Percentiles rank a stretch among this genome's conserved stretches.
Evolutionary conservation across 2,797 vertebrate genomes (phyloP).

Genomic region (Mus caroli): DNA sequence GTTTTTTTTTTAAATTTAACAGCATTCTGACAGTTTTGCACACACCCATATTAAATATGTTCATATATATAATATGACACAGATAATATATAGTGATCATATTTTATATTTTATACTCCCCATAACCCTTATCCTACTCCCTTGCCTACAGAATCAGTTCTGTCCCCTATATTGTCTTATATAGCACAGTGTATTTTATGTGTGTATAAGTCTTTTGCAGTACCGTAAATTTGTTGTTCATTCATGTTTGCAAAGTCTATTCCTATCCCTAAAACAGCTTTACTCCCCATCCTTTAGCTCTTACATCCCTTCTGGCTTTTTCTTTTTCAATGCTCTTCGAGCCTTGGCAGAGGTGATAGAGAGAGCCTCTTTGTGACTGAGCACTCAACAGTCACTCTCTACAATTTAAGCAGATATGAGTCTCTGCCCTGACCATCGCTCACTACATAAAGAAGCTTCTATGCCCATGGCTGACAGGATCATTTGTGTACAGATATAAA

Average conservation of each 20-base stretch:
- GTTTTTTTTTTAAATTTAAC: not conserved
- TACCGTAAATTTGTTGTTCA: not conserved
- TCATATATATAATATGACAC: not conserved
- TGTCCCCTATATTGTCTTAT: too few species aligned
- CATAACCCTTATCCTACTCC: too few species aligned
- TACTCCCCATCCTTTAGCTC: not conserved
- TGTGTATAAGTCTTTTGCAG: too few species aligned
- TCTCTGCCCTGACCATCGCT: not conserved
- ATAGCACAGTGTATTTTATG: not conserved
- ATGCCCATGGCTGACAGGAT: not conserved
- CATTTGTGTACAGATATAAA: not conserved
- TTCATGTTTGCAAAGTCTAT: not conserved
- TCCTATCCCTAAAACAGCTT: not conserved
- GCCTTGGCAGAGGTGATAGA: not conserved
- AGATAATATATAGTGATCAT: not conserved
- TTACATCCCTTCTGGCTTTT: not conserved
- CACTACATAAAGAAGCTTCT: not conserved
- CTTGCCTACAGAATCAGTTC: not conserved
- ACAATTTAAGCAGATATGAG: not conserved
- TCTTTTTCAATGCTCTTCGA: not conserved
- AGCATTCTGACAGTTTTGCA: not conserved
- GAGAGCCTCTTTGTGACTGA: not conserved
- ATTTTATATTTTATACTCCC: not conserved
- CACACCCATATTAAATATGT: not conserved
- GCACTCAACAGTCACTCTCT: not conserved